A percentile compares a stretch with the other conserved stretches of the same genome.
Conservation (phyloP, 1,140 invertebrate genomes). For the Ganaspis sp. region DNA sequence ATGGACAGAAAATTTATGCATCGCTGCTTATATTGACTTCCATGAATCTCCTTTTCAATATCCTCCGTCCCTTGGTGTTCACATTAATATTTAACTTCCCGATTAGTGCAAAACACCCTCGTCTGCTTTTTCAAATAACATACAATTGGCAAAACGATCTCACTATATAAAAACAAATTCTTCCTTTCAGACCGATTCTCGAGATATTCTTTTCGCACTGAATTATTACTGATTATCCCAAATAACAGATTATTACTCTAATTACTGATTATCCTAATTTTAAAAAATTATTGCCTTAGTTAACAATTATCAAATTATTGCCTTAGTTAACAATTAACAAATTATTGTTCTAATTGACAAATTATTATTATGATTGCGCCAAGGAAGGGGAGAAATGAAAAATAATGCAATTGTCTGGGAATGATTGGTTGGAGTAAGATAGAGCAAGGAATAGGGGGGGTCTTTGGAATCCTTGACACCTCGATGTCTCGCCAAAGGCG, state of each 20-base stretch:
- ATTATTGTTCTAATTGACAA: neutral
- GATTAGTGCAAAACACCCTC: no score
- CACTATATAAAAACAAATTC: no score
- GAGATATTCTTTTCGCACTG: no score
- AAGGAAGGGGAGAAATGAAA: neutral
- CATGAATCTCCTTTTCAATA: conserved; percentile 11
- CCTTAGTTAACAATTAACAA: no score
- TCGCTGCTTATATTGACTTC: conserved; percentile 14
- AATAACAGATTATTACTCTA: no score
- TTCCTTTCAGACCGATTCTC: no score
- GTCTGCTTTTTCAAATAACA: no score
- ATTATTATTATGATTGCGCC: neutral
- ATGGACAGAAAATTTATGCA: conserved; percentile 18
- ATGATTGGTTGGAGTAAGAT: conserved; percentile 50
- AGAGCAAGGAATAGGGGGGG: conserved; percentile 29
- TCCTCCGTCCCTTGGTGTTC: neutral
- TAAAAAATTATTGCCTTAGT: no score
- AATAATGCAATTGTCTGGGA: conserved; percentile 44
- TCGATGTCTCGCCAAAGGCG: neutral
- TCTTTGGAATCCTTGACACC: conserved; percentile 10
- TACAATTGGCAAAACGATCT: no score
- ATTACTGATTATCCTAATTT: no score
- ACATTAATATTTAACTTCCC: neutral
- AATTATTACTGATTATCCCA: no score
- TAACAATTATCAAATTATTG: no score